A percentile compares a stretch with the other conserved stretches of the same genome.
Evolutionary conservation across 2,113 vertebrate genomes (phyloP).

Genomic region (Pseudopodoces humilis): DNA sequence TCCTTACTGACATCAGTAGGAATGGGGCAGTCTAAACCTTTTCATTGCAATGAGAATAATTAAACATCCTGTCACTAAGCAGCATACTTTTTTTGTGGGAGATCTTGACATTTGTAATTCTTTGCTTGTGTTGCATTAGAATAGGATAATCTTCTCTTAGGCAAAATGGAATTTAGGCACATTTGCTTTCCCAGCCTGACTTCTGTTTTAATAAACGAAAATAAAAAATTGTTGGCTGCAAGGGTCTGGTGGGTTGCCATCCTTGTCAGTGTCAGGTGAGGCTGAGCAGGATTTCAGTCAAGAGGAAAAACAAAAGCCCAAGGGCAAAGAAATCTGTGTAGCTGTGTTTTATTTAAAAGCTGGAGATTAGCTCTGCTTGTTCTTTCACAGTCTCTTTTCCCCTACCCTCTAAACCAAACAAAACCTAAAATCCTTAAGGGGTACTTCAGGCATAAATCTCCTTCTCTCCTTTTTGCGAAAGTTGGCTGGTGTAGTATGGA

Average conservation of each 20-base stretch:
- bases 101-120: constrained; percentile 43
- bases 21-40: neutral
- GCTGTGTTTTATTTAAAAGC: constrained; percentile 54
- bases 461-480: constrained; percentile 40
- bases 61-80: constrained; percentile 14
- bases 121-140: constrained; percentile 37
- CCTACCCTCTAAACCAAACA: constrained; percentile 55
- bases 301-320: constrained; percentile 56
- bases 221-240: constrained; percentile 20
- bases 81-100: constrained; percentile 1
- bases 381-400: constrained; percentile 46
- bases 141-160: constrained; percentile 51
- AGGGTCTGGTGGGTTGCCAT: constrained; percentile 49
- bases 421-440: constrained; percentile 64
- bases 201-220: constrained; percentile 15
- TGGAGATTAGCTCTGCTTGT: constrained; percentile 60
- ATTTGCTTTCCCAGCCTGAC: constrained; percentile 9
- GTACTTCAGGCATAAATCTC: constrained; percentile 62
- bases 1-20: constrained; percentile 2
- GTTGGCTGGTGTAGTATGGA: constrained; percentile 21
- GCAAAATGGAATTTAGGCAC: constrained; percentile 50
- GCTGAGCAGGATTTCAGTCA: constrained; percentile 56
- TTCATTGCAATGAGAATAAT: constrained; percentile 22
- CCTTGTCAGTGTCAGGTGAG: constrained; percentile 53
- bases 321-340: constrained; percentile 41